A percentile compares a stretch with the other conserved stretches of the same genome.
Evolutionary conservation across 2,888 invertebrate genomes (phyloP).

Genomic region (Oscheius myriophilus): DNA sequence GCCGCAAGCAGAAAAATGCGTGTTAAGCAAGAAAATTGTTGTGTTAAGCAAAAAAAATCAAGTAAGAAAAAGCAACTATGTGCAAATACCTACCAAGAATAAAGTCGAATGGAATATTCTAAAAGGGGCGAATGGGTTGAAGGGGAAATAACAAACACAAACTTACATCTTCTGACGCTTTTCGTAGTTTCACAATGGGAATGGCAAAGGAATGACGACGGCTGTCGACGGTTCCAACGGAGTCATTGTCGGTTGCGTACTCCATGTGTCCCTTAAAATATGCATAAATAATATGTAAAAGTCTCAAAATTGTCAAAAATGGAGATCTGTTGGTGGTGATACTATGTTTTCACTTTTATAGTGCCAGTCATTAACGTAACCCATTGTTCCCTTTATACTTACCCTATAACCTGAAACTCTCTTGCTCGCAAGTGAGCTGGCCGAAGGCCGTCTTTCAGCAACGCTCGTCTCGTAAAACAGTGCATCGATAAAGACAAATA

Average conservation of each 20-base stretch:
- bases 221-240: conserved; percentile 24
- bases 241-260: conserved; percentile 25
- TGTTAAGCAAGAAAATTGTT: too few relatives aligned
- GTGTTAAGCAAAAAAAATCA: too few relatives aligned
- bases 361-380: too few relatives aligned
- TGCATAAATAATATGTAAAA: not conserved
- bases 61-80: not conserved
- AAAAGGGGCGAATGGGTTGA: not conserved
- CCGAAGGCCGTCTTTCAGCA: conserved; percentile 16
- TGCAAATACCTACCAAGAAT: not conserved
- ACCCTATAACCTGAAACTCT: conserved; percentile 11
- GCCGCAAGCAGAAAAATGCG: not conserved
- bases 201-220: conserved; percentile 30
- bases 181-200: conserved; percentile 32
- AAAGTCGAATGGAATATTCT: not conserved
- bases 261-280: conserved; percentile 17
- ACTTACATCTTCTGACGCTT: conserved; percentile 28
- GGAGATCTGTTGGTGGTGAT: too few relatives aligned
- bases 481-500: conserved; percentile 51
- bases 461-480: conserved; percentile 35
- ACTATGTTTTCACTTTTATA: too few relatives aligned
- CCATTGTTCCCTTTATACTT: too few relatives aligned
- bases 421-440: conserved; percentile 18
- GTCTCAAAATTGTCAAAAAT: too few relatives aligned
- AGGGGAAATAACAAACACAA: not conserved